Percentiles rank a stretch among this genome's conserved stretches.
Evolutionary conservation across 2,797 vertebrate species (phyloP).

Genomic region (Pitangus sulphuratus): DNA sequence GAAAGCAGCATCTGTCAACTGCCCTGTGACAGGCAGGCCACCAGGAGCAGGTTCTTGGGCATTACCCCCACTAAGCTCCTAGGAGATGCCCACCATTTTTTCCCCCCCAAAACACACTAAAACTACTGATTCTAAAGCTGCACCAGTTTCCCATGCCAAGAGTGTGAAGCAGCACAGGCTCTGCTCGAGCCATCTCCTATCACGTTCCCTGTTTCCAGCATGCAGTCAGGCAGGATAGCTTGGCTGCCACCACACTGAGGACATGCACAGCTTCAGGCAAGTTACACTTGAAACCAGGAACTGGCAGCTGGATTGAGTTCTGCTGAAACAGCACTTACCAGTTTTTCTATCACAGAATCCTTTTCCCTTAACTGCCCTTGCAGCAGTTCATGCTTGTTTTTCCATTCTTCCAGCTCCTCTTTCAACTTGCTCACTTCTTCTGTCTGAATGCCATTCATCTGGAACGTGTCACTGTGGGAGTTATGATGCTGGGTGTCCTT

Average conservation of each 20-base stretch:
- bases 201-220: rapidly evolving
- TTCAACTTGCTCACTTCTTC: conserved; percentile 87
- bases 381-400: conserved; percentile 81
- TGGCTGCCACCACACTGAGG: not conserved
- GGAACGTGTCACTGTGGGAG: conserved; percentile 76
- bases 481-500: conserved; percentile 87
- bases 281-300: not conserved
- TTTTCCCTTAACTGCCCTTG: conserved; percentile 88
- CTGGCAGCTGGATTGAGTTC: not conserved
- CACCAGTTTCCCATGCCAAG: not conserved
- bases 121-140: not conserved
- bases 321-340: conserved; percentile 77
- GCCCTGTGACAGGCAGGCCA: not conserved
- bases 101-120: not conserved
- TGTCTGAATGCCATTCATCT: conserved; percentile 90
- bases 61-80: not conserved
- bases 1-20: rapidly evolving
- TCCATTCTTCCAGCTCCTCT: conserved; percentile 89
- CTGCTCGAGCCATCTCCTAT: not conserved
- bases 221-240: rapidly evolving
- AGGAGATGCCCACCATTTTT: rapidly evolving
- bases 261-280: not conserved
- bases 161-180: not conserved
- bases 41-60: rapidly evolving
- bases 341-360: conserved; percentile 82